Percentiles rank a stretch among this genome's conserved stretches.
Evolutionary conservation across 1,140 invertebrate species (phyloP).

Genomic region (Lerema accius): DNA sequence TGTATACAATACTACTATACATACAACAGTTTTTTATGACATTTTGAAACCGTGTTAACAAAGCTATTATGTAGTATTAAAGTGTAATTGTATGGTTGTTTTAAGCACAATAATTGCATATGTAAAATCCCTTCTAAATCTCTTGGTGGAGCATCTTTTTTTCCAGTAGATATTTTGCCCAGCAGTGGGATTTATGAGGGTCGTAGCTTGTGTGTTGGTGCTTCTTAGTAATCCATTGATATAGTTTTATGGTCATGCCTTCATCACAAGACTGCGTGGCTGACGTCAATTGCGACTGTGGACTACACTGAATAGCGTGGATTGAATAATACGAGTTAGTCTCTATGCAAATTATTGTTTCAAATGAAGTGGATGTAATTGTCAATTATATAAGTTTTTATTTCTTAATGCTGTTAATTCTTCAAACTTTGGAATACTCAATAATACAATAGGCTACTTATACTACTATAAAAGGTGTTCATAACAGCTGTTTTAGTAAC

Average conservation of each 20-base stretch:
- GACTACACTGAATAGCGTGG: no score
- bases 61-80: background rate
- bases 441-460: no score
- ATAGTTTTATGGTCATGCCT: constrained; percentile 19
- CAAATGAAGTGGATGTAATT: no score
- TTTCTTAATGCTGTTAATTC: no score
- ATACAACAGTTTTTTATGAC: constrained; percentile 14
- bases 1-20: constrained; percentile 5
- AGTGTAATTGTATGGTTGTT: constrained; percentile 16
- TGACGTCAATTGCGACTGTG: constrained; percentile 20
- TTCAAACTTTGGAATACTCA: no score
- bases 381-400: no score
- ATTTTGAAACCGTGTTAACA: constrained; percentile 9
- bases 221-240: constrained; percentile 23
- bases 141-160: background rate
- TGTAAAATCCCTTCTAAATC: background rate
- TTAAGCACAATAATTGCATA: constrained; percentile 14
- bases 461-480: no score
- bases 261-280: constrained; percentile 26
- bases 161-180: background rate
- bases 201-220: constrained; percentile 6
- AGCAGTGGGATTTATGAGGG: background rate
- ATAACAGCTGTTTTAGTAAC: no score
- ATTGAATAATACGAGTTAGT: no score
- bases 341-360: no score